Conservation (phyloP, 2,797 vertebrate species). For the Notolepis coatsorum region DNA sequence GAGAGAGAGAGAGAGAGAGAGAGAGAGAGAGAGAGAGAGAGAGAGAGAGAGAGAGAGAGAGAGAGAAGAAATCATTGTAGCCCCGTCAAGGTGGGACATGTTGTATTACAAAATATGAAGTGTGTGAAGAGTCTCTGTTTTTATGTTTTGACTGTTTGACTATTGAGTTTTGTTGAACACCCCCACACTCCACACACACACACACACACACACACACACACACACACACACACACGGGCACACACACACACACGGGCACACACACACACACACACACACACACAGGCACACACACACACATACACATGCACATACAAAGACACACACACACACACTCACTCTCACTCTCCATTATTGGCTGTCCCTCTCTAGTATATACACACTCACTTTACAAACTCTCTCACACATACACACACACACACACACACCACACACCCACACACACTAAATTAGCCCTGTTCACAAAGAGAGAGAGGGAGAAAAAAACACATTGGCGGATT, state of each 20-base stretch:
- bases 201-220: no score
- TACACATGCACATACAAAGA: neutral
- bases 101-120: constrained; percentile 8
- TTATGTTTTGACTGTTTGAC: constrained; percentile 2
- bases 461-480: neutral
- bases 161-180: neutral
- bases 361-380: constrained; percentile 21
- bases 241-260: neutral
- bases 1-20: constrained; percentile 18
- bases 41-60: constrained; percentile 12
- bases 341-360: constrained; percentile 8
- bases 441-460: constrained; percentile 20
- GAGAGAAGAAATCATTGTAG: no score
- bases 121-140: constrained; percentile 15
- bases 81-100: neutral
- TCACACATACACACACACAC: constrained; percentile 36
- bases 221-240: constrained; percentile 2
- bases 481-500: constrained; percentile 64
- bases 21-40: neutral
- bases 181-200: neutral
- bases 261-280: neutral
- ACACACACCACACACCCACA: neutral
- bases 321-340: constrained; percentile 13
- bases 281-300: neutral
- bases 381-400: constrained; percentile 45